phyloP scores from a whole-genome alignment of 2,888 invertebrate species.

The Polia nebulosa region DNA sequence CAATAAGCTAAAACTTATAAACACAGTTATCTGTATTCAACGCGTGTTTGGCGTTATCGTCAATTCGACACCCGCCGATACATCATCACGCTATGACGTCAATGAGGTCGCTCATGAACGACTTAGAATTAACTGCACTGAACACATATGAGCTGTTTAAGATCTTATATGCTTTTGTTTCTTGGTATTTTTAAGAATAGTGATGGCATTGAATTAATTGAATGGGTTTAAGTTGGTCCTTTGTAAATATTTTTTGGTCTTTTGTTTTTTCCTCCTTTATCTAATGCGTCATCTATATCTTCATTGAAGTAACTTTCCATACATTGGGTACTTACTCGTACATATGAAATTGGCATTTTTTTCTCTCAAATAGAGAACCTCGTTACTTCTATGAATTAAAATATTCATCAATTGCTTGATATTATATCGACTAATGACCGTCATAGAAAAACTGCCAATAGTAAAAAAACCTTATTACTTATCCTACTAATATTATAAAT shows the following conservation, averaged over 20 bases:
- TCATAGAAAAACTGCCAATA: too few relatives aligned
- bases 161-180: conserved; percentile 44
- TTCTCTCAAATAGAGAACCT: too few relatives aligned
- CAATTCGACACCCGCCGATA: conserved; percentile 58
- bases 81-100: conserved; percentile 58
- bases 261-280: conserved; percentile 18
- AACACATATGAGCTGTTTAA: conserved; percentile 53
- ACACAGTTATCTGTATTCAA: conserved; percentile 55
- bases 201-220: conserved; percentile 47
- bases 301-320: not conserved
- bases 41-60: conserved; percentile 52
- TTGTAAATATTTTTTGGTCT: conserved; percentile 4
- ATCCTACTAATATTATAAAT: too few relatives aligned
- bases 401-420: too few relatives aligned
- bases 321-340: too few relatives aligned
- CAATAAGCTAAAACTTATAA: conserved; percentile 34
- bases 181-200: conserved; percentile 32
- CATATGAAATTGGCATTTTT: too few relatives aligned
- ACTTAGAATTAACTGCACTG: conserved; percentile 52
- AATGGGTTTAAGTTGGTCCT: conserved; percentile 8
- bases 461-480: too few relatives aligned
- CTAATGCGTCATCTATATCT: conserved; percentile 10
- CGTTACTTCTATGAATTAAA: too few relatives aligned
- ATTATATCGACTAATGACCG: too few relatives aligned
- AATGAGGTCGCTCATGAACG: conserved; percentile 47